Base-by-base conservation (phyloP, 2,888 invertebrate species). In the Cecidostiba fungosa region DNA sequence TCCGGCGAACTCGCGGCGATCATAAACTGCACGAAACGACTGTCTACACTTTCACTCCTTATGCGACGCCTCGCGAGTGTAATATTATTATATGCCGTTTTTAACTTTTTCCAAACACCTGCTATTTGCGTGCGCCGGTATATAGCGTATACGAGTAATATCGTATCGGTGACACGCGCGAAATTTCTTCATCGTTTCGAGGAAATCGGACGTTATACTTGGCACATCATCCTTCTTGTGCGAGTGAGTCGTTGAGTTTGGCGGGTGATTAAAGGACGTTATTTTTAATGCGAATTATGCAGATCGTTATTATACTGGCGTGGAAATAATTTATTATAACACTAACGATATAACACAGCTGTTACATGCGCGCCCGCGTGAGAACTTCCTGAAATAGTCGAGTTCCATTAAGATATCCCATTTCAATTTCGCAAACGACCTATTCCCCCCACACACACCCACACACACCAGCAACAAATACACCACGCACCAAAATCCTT, bases 51-150 rank as follows among this genome's bases (percentile, higher is more conserved):
- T 77, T 82, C 82, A 70, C 82, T 82, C 54, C 77, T 77, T 77
- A 54, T 39, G 59, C n/a, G 77, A 32, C 23, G 59, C 36, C 23
- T 10, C 43, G 62, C n/a, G 23, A 14, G 69, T 70, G 77, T 47
- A 43, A 59, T 8, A 59, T 59, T 43, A 43, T 43, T n/a, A 12
- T 8, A 29, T n/a, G n/a, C 39, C n/a, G 39, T 80, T 79, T 80
- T 80, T 54, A 26, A 76, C 70, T 80, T 84, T n/a, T 84, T 70
- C 74, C 84, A 54, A 80, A 79, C 84, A 79, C 76, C 81, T 84
- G 84, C 73, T 14, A 50, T 50, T 32, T 32, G 32, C 59, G 59
- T 23, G 23, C 16, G 3, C n/a, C n/a, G 66, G 29, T 66, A 66
- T 66, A 23, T 29, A 23, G 8, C 10, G 66, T 29, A 16, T 32